Percentiles rank a stretch among this genome's conserved stretches.
Conservation (phyloP, 2,113 vertebrate genomes). For the Polyodon spathula region DNA sequence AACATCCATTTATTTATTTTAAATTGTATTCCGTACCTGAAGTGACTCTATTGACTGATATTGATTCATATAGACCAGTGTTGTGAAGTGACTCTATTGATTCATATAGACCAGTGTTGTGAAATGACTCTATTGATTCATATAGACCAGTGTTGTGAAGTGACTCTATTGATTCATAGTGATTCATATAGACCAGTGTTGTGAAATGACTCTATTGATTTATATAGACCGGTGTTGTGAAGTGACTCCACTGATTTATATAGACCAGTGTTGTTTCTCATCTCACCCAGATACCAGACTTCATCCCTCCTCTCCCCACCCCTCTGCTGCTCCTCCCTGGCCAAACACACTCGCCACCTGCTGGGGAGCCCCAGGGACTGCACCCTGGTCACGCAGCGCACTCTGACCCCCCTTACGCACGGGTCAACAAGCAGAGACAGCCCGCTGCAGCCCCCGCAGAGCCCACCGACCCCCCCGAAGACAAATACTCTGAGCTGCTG, state of each 20-base stretch:
- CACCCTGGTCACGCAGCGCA: not conserved
- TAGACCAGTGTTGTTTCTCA: not conserved
- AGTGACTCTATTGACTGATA: too few species aligned
- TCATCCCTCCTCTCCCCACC: not conserved
- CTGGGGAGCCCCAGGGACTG: too few species aligned
- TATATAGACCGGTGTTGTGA: not conserved
- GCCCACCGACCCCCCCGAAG: conserved; percentile 8
- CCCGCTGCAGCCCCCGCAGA: conserved; percentile 6
- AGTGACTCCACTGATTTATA: not conserved
- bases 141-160: not conserved
- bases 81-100: too few species aligned
- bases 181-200: too few species aligned
- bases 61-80: too few species aligned
- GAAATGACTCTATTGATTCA: too few species aligned
- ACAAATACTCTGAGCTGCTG: conserved; percentile 32
- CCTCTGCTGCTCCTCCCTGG: not conserved
- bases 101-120: too few species aligned
- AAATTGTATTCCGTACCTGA: too few species aligned
- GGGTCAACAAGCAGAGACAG: conserved; percentile 28
- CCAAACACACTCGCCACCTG: not conserved
- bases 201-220: too few species aligned
- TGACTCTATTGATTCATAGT: too few species aligned
- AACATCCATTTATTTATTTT: too few species aligned
- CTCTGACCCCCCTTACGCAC: conserved; percentile 26
- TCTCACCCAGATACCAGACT: conserved; percentile 4